phyloP scores from a whole-genome alignment of 2,113 vertebrate species.

The Mungos mungo region DNA sequence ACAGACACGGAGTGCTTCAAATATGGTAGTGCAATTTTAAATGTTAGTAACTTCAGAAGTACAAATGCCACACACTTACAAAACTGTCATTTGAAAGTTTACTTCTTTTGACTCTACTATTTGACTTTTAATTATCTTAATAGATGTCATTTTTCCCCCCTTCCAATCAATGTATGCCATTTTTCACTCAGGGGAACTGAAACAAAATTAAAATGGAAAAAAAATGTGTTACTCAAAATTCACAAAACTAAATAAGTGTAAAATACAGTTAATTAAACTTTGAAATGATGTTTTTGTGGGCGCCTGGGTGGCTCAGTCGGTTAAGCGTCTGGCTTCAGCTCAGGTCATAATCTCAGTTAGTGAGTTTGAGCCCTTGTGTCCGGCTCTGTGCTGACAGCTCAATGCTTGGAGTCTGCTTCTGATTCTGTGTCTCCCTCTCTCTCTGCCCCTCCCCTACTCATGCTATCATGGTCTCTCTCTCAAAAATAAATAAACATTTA shows the following conservation, averaged over 20 bases:
- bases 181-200: background rate
- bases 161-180: background rate
- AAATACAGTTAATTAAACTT: slow-evolving; percentile 4
- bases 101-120: background rate
- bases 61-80: background rate
- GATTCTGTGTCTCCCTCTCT: no score
- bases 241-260: background rate
- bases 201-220: slow-evolving; percentile 3
- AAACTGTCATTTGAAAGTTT: background rate
- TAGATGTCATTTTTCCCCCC: slow-evolving; percentile 4
- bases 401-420: no score
- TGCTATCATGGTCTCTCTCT: no score
- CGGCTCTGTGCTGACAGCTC: no score
- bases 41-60: background rate
- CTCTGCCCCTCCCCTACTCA: no score
- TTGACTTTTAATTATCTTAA: slow-evolving; percentile 6
- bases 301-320: no score
- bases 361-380: no score
- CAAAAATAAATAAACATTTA: no score
- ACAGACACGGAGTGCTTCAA: background rate
- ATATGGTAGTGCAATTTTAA: background rate
- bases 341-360: no score
- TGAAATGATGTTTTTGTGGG: background rate
- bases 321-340: no score
- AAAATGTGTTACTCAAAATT: background rate